A percentile compares a stretch with the other conserved stretches of the same genome.
phyloP scores from a whole-genome alignment of 2,888 invertebrate genomes.

The Cryptocephalus primarius region DNA sequence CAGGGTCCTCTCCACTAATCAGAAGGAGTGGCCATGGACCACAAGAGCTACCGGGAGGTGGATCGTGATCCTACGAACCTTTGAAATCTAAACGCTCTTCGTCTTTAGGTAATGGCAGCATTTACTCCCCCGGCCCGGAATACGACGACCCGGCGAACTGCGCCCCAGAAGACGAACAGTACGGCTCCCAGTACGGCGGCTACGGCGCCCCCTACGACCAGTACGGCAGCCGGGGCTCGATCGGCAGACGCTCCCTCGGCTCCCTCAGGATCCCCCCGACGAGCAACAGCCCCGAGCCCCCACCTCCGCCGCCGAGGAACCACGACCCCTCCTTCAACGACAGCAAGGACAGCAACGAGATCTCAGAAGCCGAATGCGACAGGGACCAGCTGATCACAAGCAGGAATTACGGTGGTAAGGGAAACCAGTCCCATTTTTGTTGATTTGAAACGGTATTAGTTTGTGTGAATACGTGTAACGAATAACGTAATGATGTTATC shows the following conservation, averaged over 20 bases:
- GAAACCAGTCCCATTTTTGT: background rate
- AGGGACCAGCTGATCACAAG: conserved; percentile 65
- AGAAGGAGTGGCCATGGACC: no score
- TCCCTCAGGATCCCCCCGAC: conserved; percentile 49
- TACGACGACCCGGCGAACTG: conserved; percentile 91
- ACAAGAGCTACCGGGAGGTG: no score
- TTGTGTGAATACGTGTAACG: no score
- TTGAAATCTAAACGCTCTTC: no score
- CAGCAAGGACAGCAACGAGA: conserved; percentile 89
- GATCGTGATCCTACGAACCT: no score
- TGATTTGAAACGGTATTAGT: background rate
- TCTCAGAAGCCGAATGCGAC: conserved; percentile 89
- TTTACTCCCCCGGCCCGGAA: conserved; percentile 75
- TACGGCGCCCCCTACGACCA: conserved; percentile 84
- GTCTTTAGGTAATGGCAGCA: conserved; percentile 58
- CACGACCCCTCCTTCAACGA: conserved; percentile 81
- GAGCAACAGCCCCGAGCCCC: conserved; percentile 49
- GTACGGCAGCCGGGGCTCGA: conserved; percentile 77
- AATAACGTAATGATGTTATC: no score
- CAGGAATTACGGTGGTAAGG: conserved; percentile 76
- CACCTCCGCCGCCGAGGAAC: conserved; percentile 70
- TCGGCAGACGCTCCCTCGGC: conserved; percentile 43
- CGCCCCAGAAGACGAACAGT: conserved; percentile 84
- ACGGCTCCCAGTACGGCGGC: conserved; percentile 71
- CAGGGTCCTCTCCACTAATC: no score